Conservation (phyloP, 2,888 invertebrate species). For the Mythimna vitellina region DNA sequence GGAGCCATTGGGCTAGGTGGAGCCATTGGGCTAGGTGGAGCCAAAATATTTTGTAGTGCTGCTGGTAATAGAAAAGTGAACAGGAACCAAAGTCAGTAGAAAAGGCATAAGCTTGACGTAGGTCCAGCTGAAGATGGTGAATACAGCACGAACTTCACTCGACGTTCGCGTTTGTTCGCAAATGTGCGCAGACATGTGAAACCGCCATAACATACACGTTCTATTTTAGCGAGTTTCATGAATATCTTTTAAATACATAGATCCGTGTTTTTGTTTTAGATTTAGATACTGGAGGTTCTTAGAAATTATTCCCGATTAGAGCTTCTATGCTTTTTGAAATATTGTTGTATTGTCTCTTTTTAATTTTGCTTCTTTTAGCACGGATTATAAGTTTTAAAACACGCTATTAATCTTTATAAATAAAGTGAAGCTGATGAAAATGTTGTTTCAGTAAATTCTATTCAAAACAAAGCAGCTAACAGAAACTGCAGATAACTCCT, state of each 20-base stretch:
- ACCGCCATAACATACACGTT: slow-evolving; percentile 17
- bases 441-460: neutral
- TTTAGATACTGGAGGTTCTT: slow-evolving; percentile 19
- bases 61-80: too few species aligned
- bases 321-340: neutral
- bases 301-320: slow-evolving; percentile 1
- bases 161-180: neutral
- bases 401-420: neutral
- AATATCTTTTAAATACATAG: slow-evolving; percentile 22
- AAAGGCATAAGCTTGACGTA: neutral
- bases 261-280: slow-evolving; percentile 15
- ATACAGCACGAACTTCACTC: too few species aligned
- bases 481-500: neutral
- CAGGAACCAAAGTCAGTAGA: neutral
- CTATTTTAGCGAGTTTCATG: slow-evolving; percentile 22
- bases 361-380: neutral
- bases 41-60: too few species aligned
- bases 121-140: neutral
- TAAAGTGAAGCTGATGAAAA: neutral
- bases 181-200: slow-evolving; percentile 1
- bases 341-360: neutral
- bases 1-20: too few species aligned
- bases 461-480: neutral
- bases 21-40: too few species aligned
- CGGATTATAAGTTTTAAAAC: neutral